Conservation (phyloP, 1,140 invertebrate genomes). For the Meloidogyne hapla region DNA sequence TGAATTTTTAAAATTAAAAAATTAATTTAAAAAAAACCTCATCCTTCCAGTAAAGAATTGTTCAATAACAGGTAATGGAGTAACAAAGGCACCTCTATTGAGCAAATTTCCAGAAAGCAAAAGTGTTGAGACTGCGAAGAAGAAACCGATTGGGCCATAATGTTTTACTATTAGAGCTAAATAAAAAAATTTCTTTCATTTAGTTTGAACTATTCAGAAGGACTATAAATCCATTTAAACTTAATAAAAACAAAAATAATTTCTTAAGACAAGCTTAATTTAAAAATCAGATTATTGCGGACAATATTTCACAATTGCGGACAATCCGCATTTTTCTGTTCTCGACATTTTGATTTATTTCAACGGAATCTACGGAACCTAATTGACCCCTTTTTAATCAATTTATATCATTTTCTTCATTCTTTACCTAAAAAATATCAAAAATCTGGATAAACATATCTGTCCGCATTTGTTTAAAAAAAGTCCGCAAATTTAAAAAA, state of each 20-base stretch:
- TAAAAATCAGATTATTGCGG: too few relatives aligned
- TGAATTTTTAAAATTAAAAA: slow-evolving; percentile 15
- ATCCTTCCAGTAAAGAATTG: slow-evolving; percentile 35
- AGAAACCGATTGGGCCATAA: slow-evolving; percentile 55
- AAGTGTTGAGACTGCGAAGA: slow-evolving; percentile 50
- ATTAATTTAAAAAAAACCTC: slow-evolving; percentile 1
- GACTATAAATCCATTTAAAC: too few relatives aligned
- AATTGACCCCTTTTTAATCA: too few relatives aligned
- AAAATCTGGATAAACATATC: too few relatives aligned
- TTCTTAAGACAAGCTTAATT: too few relatives aligned
- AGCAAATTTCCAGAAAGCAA: slow-evolving; percentile 41
- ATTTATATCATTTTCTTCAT: too few relatives aligned
- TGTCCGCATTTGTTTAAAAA: background rate
- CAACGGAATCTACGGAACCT: too few relatives aligned
- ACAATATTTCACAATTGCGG: too few relatives aligned
- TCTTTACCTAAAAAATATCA: too few relatives aligned
- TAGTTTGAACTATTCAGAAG: too few relatives aligned
- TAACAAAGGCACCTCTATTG: slow-evolving; percentile 55
- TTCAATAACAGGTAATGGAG: slow-evolving; percentile 52
- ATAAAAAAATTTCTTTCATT: slow-evolving; percentile 27
- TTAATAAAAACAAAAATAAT: too few relatives aligned
- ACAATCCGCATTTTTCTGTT: background rate
- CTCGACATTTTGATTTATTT: too few relatives aligned
- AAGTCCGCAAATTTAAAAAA: background rate
- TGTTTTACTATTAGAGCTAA: slow-evolving; percentile 52